Conservation (phyloP, 2,113 vertebrate species). For the Datnioides undecimradiatus region DNA sequence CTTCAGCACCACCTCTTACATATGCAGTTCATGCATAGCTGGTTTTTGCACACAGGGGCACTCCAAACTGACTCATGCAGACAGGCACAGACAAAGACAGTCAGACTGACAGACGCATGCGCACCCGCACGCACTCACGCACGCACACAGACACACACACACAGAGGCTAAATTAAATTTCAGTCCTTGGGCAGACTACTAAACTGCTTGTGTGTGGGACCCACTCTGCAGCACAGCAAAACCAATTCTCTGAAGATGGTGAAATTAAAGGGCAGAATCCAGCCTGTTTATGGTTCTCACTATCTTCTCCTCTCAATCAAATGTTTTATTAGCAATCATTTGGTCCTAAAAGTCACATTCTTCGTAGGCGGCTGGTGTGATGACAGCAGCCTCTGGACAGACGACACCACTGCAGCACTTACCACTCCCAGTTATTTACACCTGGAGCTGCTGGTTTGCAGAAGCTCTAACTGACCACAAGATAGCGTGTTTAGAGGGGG, state of each 20-base stretch:
- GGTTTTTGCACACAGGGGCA: conserved; percentile 48
- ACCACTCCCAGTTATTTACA: conserved; percentile 77
- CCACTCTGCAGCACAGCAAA: conserved; percentile 81
- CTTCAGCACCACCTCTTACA: conserved; percentile 45
- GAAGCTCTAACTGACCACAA: conserved; percentile 66
- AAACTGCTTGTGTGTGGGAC: conserved; percentile 82
- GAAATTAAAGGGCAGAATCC: conserved; percentile 87
- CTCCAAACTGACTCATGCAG: conserved; percentile 54
- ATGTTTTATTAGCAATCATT: conserved; percentile 88
- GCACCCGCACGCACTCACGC: conserved; percentile 4
- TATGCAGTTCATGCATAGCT: conserved; percentile 64
- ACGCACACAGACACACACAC: conserved; percentile 30
- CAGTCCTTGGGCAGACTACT: conserved; percentile 83
- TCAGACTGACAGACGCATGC: conserved; percentile 29
- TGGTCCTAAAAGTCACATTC: conserved; percentile 81
- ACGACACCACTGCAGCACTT: conserved; percentile 44
- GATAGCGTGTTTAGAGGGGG: conserved; percentile 14
- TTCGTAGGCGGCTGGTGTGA: conserved; percentile 60
- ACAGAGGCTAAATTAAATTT: conserved; percentile 84
- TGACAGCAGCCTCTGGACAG: conserved; percentile 69
- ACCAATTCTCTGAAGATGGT: conserved; percentile 84
- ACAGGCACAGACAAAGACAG: conserved; percentile 59
- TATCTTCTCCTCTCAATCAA: conserved; percentile 85
- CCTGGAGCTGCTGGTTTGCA: conserved; percentile 51
- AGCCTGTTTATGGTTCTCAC: conserved; percentile 84